Percentiles rank a stretch among this genome's conserved stretches.
Evolutionary conservation across 2,797 vertebrate species (phyloP).

Genomic region (Pachyuromys duprasi): DNA sequence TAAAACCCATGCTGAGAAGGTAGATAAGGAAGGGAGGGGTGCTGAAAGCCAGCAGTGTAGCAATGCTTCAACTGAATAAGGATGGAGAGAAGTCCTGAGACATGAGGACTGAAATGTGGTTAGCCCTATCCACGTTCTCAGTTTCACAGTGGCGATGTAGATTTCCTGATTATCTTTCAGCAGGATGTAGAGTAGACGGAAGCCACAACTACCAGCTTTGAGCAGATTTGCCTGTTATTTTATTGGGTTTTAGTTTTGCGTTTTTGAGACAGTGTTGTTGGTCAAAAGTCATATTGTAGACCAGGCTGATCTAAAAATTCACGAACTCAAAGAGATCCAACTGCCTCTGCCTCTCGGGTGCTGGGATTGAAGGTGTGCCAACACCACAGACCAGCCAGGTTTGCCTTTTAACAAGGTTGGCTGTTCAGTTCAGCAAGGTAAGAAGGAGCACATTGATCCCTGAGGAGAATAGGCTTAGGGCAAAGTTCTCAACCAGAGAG

Average conservation of each 20-base stretch:
- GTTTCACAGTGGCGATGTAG: background rate
- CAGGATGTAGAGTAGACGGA: background rate
- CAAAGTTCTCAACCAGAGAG: background rate
- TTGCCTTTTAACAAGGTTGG: constrained; percentile 23
- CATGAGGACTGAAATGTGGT: background rate
- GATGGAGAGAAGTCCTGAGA: background rate
- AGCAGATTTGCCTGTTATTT: constrained; percentile 16
- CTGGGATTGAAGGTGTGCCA: background rate
- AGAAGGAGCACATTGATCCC: background rate
- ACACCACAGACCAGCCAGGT: background rate
- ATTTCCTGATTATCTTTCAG: background rate
- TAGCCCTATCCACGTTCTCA: background rate
- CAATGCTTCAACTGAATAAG: background rate
- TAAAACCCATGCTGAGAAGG: background rate
- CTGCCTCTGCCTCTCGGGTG: background rate
- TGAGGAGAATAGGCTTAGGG: background rate
- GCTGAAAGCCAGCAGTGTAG: background rate
- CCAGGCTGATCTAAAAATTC: background rate
- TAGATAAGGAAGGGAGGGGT: background rate
- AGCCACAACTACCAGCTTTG: background rate
- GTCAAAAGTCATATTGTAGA: background rate
- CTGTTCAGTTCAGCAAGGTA: background rate
- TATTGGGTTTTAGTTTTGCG: background rate
- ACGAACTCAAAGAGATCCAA: background rate
- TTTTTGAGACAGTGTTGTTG: background rate